Evolutionary conservation across 1,140 invertebrate genomes (phyloP), one percentile per base, ranked within the genome.

Genomic region (Agrypnia vestita): DNA sequence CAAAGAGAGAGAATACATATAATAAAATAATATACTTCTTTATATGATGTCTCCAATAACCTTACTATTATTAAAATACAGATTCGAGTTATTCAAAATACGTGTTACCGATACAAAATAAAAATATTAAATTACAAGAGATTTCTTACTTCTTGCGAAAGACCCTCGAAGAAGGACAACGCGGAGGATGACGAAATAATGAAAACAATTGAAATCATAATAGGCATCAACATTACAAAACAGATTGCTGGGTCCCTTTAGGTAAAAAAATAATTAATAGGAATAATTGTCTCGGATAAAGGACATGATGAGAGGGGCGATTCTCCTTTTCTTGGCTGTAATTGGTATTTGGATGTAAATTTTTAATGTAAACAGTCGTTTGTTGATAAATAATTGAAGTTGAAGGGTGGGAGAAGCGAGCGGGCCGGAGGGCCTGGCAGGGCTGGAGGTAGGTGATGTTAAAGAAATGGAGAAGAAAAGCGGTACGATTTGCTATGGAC

Each of bases 301-400:
- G 25, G 1, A 51, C 11, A 1, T 3, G 49, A 13, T 13, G 49
- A 51, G 11, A 1, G n/a, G 11, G 49, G 8, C 1, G 49, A 15
- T 12, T 12, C 49, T 51, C n/a, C 61, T 55, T 78, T 64, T 44
- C 46, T 35, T 13, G 15, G 19, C 46, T 67, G 62, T 78, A 78
- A 78, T 78, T 78, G 76, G 55, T 71, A 64, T 78, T 78, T 64
- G 49, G 76, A 78, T 44, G 76, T 53, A 64, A 67, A 78, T 78
- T 69, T 78, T 53, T 35, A 78, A 69, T 78, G 76, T 69, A 78
- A 78, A 78, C 69, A 78, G 64, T 55, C 76, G 76, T 78, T 78
- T 78, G 76, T 67, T 69, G 76, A 64, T 51, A 35, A 35, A 35
- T 35, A 78, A 78, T 78, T 78, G 61, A 69, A 78, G 67, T 78